phyloP scores from a whole-genome alignment of 2,888 invertebrate genomes.

The Plagodis pulveraria region DNA sequence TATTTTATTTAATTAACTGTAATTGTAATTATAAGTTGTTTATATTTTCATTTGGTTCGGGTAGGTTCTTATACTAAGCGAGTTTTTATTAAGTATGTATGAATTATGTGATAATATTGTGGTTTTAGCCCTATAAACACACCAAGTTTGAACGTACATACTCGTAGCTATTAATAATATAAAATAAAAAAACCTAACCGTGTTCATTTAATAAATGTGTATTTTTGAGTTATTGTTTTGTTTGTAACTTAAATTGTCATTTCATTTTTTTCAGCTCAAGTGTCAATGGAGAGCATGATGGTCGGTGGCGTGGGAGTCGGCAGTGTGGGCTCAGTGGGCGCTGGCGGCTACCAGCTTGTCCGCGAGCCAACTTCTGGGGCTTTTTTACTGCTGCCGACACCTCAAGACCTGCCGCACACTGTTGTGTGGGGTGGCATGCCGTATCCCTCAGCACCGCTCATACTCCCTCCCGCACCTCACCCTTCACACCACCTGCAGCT shows the following conservation, averaged over 20 bases:
- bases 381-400: constrained; percentile 90
- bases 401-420: constrained; percentile 89
- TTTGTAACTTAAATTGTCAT: background rate
- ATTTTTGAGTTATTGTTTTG: background rate
- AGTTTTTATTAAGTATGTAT: too few species aligned
- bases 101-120: too few species aligned
- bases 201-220: background rate
- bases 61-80: too few species aligned
- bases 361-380: constrained; percentile 94
- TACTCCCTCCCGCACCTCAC: constrained; percentile 79
- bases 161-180: too few species aligned
- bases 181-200: too few species aligned
- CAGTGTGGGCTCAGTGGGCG: constrained; percentile 87
- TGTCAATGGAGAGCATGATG: constrained; percentile 90
- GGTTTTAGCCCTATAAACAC: too few species aligned
- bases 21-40: too few species aligned
- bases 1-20: too few species aligned
- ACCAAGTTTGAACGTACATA: too few species aligned
- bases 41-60: too few species aligned
- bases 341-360: constrained; percentile 91
- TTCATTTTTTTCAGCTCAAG: constrained; percentile 83
- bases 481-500: constrained; percentile 88
- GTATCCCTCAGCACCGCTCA: constrained; percentile 71
- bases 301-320: constrained; percentile 87
- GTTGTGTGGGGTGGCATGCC: constrained; percentile 90